phyloP scores from a whole-genome alignment of 2,113 vertebrate species.

The Engystomops pustulosus region DNA sequence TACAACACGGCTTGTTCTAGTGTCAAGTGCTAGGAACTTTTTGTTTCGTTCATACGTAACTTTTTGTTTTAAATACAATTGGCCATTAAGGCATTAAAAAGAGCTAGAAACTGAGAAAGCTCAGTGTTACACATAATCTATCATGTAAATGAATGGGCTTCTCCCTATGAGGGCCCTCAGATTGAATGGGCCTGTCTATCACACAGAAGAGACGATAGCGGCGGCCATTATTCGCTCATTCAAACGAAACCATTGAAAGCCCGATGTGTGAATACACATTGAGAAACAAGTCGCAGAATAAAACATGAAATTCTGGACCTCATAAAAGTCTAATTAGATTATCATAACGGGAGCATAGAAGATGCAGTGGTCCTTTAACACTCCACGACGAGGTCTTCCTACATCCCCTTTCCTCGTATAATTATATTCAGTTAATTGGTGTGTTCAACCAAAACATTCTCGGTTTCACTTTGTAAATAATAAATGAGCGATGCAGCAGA shows the following conservation, averaged over 20 bases:
- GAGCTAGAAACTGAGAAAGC: neutral
- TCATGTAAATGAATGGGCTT: constrained; percentile 18
- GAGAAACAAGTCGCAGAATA: constrained; percentile 35
- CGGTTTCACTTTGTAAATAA: constrained; percentile 45
- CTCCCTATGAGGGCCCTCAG: neutral
- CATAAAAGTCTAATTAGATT: constrained; percentile 42
- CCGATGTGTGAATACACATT: neutral
- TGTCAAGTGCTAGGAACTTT: too few species aligned
- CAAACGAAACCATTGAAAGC: neutral
- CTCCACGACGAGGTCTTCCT: neutral
- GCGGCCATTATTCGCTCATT: neutral
- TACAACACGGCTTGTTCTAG: too few species aligned
- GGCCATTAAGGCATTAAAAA: neutral
- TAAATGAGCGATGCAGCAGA: constrained; percentile 11
- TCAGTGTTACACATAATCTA: neutral
- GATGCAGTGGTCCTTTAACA: neutral
- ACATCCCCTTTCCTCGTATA: constrained; percentile 28
- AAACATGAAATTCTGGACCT: constrained; percentile 23
- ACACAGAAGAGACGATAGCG: constrained; percentile 9
- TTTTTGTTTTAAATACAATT: neutral
- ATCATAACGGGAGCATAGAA: constrained; percentile 24
- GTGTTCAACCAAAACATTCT: constrained; percentile 42
- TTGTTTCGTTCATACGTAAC: neutral
- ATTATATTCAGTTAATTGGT: constrained; percentile 46
- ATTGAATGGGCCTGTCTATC: constrained; percentile 10